These are phyloP conservation scores for Myiothlypis chrysogaster DNA, from an alignment of 2,797 vertebrate genomes.

Conservation along the genomic window DNA sequence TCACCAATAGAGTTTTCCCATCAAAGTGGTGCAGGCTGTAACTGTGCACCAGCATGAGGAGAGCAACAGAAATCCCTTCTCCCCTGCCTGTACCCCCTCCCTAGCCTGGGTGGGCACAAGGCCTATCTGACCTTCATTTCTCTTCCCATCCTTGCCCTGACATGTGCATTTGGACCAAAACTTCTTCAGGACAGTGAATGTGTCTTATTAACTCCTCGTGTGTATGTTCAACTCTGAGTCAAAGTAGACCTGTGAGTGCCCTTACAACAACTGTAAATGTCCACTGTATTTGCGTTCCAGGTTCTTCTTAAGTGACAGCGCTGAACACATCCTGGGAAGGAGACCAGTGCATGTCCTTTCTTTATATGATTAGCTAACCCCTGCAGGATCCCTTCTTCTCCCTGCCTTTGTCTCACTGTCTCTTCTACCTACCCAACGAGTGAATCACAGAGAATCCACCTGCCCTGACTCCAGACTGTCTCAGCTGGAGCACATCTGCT, in stretches of 20 bases:
- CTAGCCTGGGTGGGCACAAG: background rate
- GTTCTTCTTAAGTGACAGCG: background rate
- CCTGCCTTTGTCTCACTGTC: background rate
- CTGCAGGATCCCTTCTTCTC: background rate
- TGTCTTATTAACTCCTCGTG: fast-evolving
- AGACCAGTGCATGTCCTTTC: background rate
- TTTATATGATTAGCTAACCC: background rate
- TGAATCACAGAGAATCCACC: fast-evolving
- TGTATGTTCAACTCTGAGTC: background rate
- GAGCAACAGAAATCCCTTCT: background rate
- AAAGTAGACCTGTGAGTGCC: background rate
- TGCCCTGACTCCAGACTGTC: background rate
- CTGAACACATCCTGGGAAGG: background rate
- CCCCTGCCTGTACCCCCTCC: fast-evolving
- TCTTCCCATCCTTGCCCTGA: background rate
- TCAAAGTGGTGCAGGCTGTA: background rate
- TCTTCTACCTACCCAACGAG: fast-evolving
- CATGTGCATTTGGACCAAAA: background rate
- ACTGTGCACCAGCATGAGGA: background rate
- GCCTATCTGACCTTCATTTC: background rate
- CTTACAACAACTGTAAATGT: background rate
- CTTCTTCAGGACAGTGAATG: background rate
- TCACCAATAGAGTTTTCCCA: background rate
- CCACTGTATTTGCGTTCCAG: background rate
- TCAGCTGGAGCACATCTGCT: background rate